A percentile compares a stretch with the other conserved stretches of the same genome.
Evolutionary conservation across 2,797 vertebrate genomes (phyloP).

Genomic region (Lacerta viridis): DNA sequence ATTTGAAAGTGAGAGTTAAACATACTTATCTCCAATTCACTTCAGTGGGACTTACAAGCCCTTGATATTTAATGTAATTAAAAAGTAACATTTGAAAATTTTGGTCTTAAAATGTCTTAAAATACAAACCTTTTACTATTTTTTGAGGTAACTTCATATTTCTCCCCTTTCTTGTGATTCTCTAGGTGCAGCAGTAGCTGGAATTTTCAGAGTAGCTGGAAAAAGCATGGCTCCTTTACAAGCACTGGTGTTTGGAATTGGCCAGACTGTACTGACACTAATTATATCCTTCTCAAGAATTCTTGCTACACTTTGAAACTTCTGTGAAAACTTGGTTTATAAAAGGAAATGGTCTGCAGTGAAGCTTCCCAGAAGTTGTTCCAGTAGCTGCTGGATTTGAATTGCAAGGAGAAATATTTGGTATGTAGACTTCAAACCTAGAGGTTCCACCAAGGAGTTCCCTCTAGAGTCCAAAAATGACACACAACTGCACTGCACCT

Average conservation of each 20-base stretch:
- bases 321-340: conserved; percentile 20
- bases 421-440: conserved; percentile 41
- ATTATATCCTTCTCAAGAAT: conserved; percentile 95
- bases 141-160: conserved; percentile 23
- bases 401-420: conserved; percentile 47
- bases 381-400: conserved; percentile 34
- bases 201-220: conserved; percentile 96
- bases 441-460: conserved; percentile 67
- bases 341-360: conserved; percentile 59
- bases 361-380: conserved; percentile 59
- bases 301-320: conserved; percentile 92
- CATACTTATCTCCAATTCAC: neutral
- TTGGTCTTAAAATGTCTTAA: neutral
- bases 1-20: neutral
- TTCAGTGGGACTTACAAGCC: neutral
- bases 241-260: conserved; percentile 94
- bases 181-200: conserved; percentile 93
- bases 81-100: neutral
- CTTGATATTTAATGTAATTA: conserved; percentile 5
- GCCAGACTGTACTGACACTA: conserved; percentile 92
- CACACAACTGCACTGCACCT: conserved; percentile 80
- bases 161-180: conserved; percentile 44
- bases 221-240: conserved; percentile 97
- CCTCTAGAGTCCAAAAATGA: conserved; percentile 76
- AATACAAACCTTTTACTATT: neutral